Conservation (phyloP, 2,113 vertebrate species). For the Tupaia tana region DNA sequence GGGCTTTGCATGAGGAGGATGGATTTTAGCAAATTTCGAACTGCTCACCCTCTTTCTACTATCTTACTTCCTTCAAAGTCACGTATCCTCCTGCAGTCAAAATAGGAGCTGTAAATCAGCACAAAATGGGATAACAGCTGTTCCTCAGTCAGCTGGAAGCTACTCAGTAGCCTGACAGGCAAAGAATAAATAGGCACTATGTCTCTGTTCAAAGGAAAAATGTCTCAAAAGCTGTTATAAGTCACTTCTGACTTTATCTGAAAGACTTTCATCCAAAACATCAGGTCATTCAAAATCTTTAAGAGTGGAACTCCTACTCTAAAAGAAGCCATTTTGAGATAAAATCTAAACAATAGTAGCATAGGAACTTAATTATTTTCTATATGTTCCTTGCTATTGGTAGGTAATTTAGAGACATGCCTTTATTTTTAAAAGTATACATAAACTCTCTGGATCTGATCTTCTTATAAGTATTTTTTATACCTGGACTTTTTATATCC, state of each 20-base stretch:
- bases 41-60: not conserved
- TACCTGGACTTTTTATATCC: not conserved
- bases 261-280: not conserved
- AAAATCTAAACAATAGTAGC: not conserved
- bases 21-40: not conserved
- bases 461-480: not conserved
- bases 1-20: not conserved
- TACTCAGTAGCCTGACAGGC: not conserved
- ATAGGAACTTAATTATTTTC: not conserved
- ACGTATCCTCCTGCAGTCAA: not conserved
- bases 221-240: not conserved
- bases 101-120: constrained; percentile 29
- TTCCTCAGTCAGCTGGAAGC: not conserved
- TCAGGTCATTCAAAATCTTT: not conserved
- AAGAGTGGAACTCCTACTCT: not conserved
- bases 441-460: not conserved
- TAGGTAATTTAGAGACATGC: not conserved
- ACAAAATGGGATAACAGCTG: constrained; percentile 29
- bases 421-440: constrained; percentile 15
- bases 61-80: not conserved
- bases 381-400: not conserved
- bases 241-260: constrained; percentile 4
- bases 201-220: constrained; percentile 35
- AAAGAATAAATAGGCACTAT: not conserved
- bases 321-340: not conserved